Evolutionary conservation across 2,797 vertebrate genomes (phyloP).

Genomic region (Rhabdophis nuchalis): DNA sequence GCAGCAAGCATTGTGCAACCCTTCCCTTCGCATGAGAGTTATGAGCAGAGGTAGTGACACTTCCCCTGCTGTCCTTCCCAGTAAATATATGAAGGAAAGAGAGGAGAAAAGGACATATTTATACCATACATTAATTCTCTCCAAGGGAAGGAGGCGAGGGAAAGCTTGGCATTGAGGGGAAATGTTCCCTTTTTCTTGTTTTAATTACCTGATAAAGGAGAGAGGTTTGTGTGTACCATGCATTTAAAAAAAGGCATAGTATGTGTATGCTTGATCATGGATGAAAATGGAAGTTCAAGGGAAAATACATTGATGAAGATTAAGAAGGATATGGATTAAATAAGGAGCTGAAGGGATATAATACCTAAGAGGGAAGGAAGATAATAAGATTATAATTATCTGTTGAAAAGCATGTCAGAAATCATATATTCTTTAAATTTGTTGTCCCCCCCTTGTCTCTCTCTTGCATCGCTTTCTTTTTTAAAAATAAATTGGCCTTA

Average conservation of each 20-base stretch:
- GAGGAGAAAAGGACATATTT: background rate
- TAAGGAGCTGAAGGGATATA: background rate
- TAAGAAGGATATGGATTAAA: background rate
- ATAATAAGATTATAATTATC: background rate
- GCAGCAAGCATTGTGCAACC: background rate
- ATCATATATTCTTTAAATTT: background rate
- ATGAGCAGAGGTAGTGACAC: background rate
- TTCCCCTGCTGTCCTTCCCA: background rate
- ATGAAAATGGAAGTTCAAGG: background rate
- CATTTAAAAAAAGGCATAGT: background rate
- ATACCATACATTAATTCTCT: background rate
- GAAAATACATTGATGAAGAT: background rate
- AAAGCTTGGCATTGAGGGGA: background rate
- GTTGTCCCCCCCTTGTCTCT: background rate
- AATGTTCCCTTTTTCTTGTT: background rate
- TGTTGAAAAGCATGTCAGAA: background rate
- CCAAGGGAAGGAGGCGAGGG: background rate
- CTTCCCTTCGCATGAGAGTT: background rate
- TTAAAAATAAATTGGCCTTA: background rate
- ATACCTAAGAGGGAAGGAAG: background rate
- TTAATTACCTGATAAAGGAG: background rate
- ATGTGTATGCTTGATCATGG: background rate
- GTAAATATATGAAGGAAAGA: background rate
- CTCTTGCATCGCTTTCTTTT: background rate
- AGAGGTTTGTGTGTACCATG: background rate